Percentiles rank a stretch among this genome's conserved stretches.
phyloP scores from a whole-genome alignment of 1,140 invertebrate species.

The Zaprionus ghesquierei region DNA sequence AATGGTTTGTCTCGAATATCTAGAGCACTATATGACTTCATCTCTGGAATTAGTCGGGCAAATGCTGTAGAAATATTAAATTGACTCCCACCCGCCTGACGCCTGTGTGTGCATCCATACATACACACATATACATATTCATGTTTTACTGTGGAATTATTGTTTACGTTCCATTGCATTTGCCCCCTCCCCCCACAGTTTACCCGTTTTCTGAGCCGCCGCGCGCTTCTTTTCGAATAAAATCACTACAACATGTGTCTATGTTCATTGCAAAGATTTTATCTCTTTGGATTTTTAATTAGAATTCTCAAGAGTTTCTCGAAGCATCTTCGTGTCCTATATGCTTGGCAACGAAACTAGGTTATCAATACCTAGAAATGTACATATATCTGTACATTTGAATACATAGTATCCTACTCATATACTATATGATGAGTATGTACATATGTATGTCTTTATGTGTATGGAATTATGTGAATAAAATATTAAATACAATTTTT shows the following conservation, averaged over 20 bases:
- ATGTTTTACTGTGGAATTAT: conserved; percentile 19
- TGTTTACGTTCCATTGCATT: conserved; percentile 46
- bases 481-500: not conserved
- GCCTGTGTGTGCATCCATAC: not conserved
- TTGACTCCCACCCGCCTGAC: conserved; percentile 13
- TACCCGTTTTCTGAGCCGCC: not conserved
- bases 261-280: not conserved
- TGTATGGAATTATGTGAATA: too few species aligned
- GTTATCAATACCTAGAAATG: conserved; percentile 16
- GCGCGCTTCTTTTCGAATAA: not conserved
- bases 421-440: not conserved
- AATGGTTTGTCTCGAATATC: conserved; percentile 54
- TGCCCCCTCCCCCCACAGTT: not conserved
- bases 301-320: not conserved
- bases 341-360: conserved; percentile 23
- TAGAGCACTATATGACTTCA: conserved; percentile 55
- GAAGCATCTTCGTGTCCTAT: not conserved
- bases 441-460: too few species aligned
- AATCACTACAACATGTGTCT: not conserved
- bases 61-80: conserved; percentile 40
- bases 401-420: too few species aligned
- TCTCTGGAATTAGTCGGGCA: conserved; percentile 49
- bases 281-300: not conserved
- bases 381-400: not conserved
- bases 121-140: not conserved